phyloP scores from a whole-genome alignment of 2,113 vertebrate species.

The Cisticola juncidis region DNA sequence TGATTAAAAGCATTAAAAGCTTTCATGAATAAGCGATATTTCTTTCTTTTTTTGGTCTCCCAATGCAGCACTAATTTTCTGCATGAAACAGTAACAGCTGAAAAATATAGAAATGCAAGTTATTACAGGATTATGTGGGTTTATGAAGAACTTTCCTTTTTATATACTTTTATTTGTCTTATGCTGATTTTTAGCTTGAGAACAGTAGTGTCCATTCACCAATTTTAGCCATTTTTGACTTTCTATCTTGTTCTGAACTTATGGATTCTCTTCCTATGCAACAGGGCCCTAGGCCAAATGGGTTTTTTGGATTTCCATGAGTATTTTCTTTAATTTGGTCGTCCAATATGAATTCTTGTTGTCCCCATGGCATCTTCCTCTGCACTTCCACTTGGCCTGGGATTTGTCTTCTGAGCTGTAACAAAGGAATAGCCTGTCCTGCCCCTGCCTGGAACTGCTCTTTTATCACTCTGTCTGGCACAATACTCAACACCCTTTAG shows the following conservation, averaged over 20 bases:
- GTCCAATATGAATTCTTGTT: not conserved
- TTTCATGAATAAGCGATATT: not conserved
- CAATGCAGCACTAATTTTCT: not conserved
- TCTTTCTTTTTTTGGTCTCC: not conserved
- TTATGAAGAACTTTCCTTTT: not conserved
- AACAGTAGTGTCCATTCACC: not conserved
- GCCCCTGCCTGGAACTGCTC: not conserved
- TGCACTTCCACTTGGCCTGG: fast-evolving
- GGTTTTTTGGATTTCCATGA: fast-evolving
- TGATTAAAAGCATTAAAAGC: not conserved
- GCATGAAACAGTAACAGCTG: not conserved
- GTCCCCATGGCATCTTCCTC: not conserved
- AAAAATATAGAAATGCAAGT: not conserved
- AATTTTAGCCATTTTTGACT: not conserved
- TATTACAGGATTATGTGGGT: not conserved
- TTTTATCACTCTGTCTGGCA: fast-evolving
- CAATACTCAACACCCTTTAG: not conserved
- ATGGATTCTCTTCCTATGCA: not conserved
- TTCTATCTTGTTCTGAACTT: not conserved
- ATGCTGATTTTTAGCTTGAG: not conserved
- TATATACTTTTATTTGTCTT: not conserved
- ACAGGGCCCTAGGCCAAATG: not conserved
- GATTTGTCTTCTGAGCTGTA: not conserved
- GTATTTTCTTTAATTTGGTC: not conserved
- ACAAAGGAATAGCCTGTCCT: not conserved